phyloP scores from a whole-genome alignment of 1,140 invertebrate genomes.

The Colletes gigas region DNA sequence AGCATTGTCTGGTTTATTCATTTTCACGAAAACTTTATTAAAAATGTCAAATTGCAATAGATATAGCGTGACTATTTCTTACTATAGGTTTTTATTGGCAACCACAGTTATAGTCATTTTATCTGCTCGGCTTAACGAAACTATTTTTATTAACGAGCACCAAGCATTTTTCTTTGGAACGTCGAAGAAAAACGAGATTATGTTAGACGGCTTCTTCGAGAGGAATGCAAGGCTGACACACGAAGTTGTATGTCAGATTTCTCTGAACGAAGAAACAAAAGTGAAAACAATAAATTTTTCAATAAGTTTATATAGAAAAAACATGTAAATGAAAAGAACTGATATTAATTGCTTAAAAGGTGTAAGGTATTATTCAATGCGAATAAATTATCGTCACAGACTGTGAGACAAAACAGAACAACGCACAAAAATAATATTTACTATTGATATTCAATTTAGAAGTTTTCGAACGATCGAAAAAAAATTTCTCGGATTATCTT shows the following conservation, averaged over 20 bases:
- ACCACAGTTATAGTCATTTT: not conserved
- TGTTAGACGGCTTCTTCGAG: not conserved
- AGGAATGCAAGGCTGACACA: not conserved
- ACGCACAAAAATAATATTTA: no score
- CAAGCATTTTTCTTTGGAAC: not conserved
- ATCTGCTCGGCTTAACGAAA: not conserved
- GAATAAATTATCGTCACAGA: not conserved
- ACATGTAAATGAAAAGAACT: no score
- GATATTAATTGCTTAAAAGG: constrained; percentile 7
- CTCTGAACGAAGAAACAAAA: no score
- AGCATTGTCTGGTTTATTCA: not conserved
- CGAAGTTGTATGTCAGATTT: no score
- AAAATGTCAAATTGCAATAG: not conserved
- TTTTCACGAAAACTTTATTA: no score
- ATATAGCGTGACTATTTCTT: not conserved
- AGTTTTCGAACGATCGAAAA: no score
- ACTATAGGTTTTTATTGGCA: not conserved
- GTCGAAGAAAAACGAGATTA: not conserved
- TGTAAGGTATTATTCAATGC: not conserved
- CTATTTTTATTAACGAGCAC: not conserved
- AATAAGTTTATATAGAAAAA: no score
- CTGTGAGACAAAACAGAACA: no score
- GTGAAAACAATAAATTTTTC: not conserved
- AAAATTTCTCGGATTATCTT: no score
- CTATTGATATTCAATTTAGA: no score